Evolutionary conservation across 1,140 invertebrate species (phyloP).

Genomic region (Helicorthomorpha holstii): DNA sequence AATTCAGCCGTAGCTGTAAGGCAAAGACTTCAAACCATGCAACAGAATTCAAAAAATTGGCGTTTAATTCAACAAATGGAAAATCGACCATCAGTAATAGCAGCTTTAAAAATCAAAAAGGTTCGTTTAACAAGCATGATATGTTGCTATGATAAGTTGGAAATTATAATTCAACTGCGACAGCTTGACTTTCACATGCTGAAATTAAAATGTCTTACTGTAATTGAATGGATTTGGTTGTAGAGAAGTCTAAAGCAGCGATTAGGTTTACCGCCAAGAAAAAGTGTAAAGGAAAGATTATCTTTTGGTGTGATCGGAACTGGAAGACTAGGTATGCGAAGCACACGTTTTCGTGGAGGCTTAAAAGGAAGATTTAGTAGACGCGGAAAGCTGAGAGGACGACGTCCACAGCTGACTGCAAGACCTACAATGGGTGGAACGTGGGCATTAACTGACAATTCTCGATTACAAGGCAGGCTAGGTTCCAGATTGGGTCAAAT

Average conservation of each 20-base stretch:
- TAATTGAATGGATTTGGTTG: no score
- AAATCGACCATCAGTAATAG: slow-evolving; percentile 28
- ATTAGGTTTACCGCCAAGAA: not conserved
- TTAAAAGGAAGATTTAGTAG: no score
- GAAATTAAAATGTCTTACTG: not conserved
- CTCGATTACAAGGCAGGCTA: not conserved
- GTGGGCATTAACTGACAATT: not conserved
- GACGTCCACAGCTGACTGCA: not conserved
- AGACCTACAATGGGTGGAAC: not conserved
- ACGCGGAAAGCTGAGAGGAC: not conserved
- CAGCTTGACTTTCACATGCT: not conserved
- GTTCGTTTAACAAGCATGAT: slow-evolving; percentile 10
- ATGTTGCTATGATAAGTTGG: not conserved
- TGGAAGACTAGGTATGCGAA: not conserved
- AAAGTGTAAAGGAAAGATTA: not conserved
- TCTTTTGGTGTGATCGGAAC: not conserved
- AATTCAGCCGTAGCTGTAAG: not conserved
- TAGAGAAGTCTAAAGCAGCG: not conserved
- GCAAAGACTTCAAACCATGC: slow-evolving; percentile 22
- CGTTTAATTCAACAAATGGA: slow-evolving; percentile 34
- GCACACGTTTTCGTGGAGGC: not conserved
- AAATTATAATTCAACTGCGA: not conserved
- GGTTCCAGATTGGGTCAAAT: not conserved
- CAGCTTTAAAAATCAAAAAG: slow-evolving; percentile 28
- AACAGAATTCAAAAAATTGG: slow-evolving; percentile 27